Conservation (phyloP, 2,888 invertebrate species). For the Phragmatobia fuliginosa region DNA sequence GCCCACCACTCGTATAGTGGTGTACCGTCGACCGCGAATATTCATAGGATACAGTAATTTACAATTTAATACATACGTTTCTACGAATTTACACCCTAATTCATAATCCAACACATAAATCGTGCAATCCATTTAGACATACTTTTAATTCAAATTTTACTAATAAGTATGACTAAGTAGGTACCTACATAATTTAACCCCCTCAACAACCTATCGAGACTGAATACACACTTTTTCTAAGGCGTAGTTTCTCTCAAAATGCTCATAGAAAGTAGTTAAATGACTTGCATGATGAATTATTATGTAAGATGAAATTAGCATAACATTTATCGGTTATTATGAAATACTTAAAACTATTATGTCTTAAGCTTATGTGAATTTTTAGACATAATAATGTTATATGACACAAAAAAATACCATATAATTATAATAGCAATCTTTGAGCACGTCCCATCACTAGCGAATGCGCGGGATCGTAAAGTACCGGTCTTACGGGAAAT, state of each 20-base stretch:
- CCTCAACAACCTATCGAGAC: not conserved
- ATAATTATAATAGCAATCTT: constrained; percentile 15
- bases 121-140: not conserved
- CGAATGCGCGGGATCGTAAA: constrained; percentile 37
- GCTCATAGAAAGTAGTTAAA: constrained; percentile 39
- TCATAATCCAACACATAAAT: not conserved
- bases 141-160: not conserved
- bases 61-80: too few species aligned
- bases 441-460: constrained; percentile 44
- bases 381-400: not conserved
- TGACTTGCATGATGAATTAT: constrained; percentile 35
- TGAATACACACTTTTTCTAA: constrained; percentile 2
- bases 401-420: constrained; percentile 22
- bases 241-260: constrained; percentile 22
- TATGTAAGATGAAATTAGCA: constrained; percentile 33
- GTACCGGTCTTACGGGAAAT: constrained; percentile 71
- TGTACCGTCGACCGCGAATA: too few species aligned
- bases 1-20: constrained; percentile 63
- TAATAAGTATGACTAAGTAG: not conserved
- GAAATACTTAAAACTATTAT: not conserved
- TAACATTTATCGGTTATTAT: constrained; percentile 23
- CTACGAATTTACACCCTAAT: too few species aligned
- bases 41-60: too few species aligned
- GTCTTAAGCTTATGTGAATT: not conserved
- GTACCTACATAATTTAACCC: not conserved